These are phyloP conservation scores for Drosophila infuscata DNA, from an alignment of 2,888 invertebrate genomes.

Conservation along the genomic window DNA sequence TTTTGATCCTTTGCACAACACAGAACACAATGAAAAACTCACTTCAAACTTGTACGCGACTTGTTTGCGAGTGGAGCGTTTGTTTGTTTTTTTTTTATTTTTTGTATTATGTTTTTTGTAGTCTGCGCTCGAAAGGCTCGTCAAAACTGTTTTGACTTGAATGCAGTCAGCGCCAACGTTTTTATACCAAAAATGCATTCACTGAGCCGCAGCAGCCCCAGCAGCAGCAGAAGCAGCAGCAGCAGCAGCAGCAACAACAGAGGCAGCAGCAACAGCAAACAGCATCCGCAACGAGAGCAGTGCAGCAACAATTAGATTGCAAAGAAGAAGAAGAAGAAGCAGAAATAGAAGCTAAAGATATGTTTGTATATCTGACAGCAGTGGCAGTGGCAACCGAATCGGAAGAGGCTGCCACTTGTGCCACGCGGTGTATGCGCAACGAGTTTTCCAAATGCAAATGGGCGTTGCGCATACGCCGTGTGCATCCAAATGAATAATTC, in stretches of 20 bases:
- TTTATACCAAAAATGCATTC: conserved; percentile 80
- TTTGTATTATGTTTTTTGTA: background rate
- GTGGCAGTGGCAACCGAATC: conserved; percentile 46
- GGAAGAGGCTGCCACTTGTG: conserved; percentile 58
- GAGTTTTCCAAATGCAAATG: conserved; percentile 77
- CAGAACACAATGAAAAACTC: conserved; percentile 38
- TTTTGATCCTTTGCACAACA: conserved; percentile 25
- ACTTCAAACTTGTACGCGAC: conserved; percentile 63
- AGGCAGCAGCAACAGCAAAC: conserved; percentile 4
- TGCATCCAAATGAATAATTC: conserved; percentile 5
- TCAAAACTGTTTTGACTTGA: conserved; percentile 80
- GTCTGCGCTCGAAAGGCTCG: conserved; percentile 81
- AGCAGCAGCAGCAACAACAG: conserved; percentile 5
- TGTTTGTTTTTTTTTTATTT: background rate
- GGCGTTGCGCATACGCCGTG: conserved; percentile 83
- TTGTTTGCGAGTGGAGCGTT: conserved; percentile 47
- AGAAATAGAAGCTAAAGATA: conserved; percentile 23
- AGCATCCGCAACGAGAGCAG: conserved; percentile 59
- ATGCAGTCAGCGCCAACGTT: conserved; percentile 74
- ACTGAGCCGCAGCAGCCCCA: conserved; percentile 44
- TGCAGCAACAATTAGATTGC: conserved; percentile 43
- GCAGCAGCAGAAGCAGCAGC: conserved; percentile 11
- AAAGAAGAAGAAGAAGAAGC: conserved; percentile 18
- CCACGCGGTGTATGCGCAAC: conserved; percentile 81
- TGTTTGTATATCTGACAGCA: conserved; percentile 34